Evolutionary conservation across 92 coral and sea anemone species (phyloP).

Genomic region (Anthopleura xanthogrammica): DNA sequence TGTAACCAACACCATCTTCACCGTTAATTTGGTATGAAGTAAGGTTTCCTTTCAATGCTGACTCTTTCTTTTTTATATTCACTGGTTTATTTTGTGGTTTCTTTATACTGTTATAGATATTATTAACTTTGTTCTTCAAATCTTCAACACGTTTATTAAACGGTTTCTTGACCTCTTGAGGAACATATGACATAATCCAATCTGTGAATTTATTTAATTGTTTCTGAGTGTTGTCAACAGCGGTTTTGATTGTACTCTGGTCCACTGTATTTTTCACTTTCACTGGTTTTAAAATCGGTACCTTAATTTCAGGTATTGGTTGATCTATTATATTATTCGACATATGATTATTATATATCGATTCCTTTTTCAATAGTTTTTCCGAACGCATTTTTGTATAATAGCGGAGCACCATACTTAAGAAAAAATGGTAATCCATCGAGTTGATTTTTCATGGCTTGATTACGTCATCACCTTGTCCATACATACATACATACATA

Average conservation of each 20-base stretch:
- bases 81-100: slow-evolving; percentile 9
- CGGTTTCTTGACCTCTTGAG: slow-evolving; percentile 33
- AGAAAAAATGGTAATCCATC: too few species aligned
- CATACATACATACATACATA: too few species aligned
- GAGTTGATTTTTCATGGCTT: too few species aligned
- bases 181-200: slow-evolving; percentile 44
- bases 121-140: too few species aligned
- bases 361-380: too few species aligned
- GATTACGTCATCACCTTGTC: too few species aligned
- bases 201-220: slow-evolving; percentile 10
- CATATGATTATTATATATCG: too few species aligned
- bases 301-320: background rate
- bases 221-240: background rate
- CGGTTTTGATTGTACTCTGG: background rate
- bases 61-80: slow-evolving; percentile 7
- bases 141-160: slow-evolving; percentile 28
- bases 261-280: background rate
- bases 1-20: slow-evolving; percentile 21
- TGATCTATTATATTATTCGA: too few species aligned
- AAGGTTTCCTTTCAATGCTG: slow-evolving; percentile 38
- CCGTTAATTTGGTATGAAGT: slow-evolving; percentile 35
- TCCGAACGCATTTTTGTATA: too few species aligned
- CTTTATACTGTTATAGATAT: slow-evolving; percentile 14
- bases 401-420: too few species aligned
- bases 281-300: background rate